Conservation (phyloP, 2,888 invertebrate genomes). For the Gastracanthus pulcherrimus region DNA sequence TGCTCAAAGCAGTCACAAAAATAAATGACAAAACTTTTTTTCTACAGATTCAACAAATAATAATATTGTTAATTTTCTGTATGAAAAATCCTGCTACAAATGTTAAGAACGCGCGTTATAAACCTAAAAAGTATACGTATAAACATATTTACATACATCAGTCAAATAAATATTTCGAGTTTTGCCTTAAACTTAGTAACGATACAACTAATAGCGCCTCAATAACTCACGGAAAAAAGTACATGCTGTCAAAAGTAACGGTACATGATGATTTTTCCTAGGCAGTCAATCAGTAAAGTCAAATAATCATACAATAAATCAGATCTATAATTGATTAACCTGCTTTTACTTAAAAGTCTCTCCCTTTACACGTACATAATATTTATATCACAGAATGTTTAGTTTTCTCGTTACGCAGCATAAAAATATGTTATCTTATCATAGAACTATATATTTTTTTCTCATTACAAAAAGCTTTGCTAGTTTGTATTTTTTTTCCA, state of each 20-base stretch:
- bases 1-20: slow-evolving; percentile 15
- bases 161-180: slow-evolving; percentile 70
- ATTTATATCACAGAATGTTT: slow-evolving; percentile 59
- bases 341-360: slow-evolving; percentile 16
- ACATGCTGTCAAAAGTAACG: neutral
- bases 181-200: slow-evolving; percentile 15
- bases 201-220: neutral
- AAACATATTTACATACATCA: slow-evolving; percentile 72
- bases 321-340: slow-evolving; percentile 29
- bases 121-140: slow-evolving; percentile 56
- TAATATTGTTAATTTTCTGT: slow-evolving; percentile 18
- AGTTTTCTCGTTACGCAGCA: slow-evolving; percentile 49
- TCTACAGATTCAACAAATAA: neutral
- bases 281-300: slow-evolving; percentile 1
- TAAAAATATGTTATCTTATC: slow-evolving; percentile 54
- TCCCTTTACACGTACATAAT: slow-evolving; percentile 28
- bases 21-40: slow-evolving; percentile 36
- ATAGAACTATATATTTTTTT: slow-evolving; percentile 35
- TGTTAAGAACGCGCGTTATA: neutral
- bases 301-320: slow-evolving; percentile 27
- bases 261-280: neutral
- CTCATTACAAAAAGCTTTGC: slow-evolving; percentile 43
- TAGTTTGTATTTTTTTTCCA: slow-evolving; percentile 14
- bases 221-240: neutral
- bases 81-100: slow-evolving; percentile 28